These are phyloP conservation scores for Aurelia sp. DNA, from an alignment of 30 jellyfish, hydroid and myxozoan genomes.

Conservation along the genomic window DNA sequence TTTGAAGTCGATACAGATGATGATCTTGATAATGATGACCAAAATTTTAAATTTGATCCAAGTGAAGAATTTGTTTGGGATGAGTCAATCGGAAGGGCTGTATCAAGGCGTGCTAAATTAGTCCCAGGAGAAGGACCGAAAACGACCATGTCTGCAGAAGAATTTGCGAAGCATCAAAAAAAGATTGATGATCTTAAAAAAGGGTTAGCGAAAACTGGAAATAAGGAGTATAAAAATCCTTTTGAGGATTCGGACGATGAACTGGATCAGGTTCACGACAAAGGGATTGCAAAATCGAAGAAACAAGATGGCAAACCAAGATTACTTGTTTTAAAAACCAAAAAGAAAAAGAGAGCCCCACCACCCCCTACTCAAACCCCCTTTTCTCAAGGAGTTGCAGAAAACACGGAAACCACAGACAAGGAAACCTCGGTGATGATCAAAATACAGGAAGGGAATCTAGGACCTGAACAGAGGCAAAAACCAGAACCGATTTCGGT, in stretches of 20 bases:
- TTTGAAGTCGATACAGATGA: conserved; percentile 36
- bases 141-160: conserved; percentile 26
- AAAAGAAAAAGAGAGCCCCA: conserved; percentile 55
- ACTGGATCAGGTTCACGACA: conserved; percentile 10
- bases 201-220: conserved; percentile 17
- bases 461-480: not conserved
- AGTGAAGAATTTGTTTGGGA: not conserved
- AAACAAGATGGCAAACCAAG: conserved; percentile 4
- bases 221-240: conserved; percentile 43
- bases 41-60: not conserved
- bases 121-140: conserved; percentile 73
- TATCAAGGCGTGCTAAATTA: conserved; percentile 39
- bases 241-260: conserved; percentile 80
- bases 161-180: conserved; percentile 27
- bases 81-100: conserved; percentile 54
- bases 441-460: not conserved
- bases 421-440: not conserved
- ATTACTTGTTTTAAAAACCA: conserved; percentile 71
- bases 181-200: conserved; percentile 37
- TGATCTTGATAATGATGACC: not conserved
- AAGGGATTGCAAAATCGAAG: not conserved
- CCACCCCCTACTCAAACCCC: conserved; percentile 34
- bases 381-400: not conserved
- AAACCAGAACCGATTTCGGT: not conserved
- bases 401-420: not conserved